Conservation (phyloP, 2,888 invertebrate genomes). For the Gerris lacustris region DNA sequence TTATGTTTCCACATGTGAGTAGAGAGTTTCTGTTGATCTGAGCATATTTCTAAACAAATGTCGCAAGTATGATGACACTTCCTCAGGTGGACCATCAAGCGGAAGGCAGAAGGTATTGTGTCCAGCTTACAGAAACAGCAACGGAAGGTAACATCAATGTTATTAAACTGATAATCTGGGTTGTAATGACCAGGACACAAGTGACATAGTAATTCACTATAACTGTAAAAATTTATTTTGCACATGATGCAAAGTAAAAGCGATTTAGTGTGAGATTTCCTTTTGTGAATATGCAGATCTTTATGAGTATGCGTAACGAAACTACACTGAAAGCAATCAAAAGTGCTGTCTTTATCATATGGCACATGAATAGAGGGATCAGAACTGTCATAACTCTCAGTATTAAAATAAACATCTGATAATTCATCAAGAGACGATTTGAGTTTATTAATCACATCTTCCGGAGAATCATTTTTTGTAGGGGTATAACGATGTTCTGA, state of each 20-base stretch:
- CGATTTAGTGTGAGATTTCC: constrained; percentile 74
- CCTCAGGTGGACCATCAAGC: constrained; percentile 74
- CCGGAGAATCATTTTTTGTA: constrained; percentile 63
- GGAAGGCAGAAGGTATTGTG: constrained; percentile 71
- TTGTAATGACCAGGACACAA: constrained; percentile 68
- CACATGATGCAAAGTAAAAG: constrained; percentile 76
- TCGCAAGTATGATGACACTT: constrained; percentile 77
- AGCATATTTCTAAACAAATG: constrained; percentile 70
- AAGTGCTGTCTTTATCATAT: constrained; percentile 48
- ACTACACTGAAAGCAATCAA: constrained; percentile 78
- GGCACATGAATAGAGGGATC: constrained; percentile 41
- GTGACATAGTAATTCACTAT: constrained; percentile 76
- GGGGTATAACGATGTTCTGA: constrained; percentile 69
- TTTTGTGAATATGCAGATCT: constrained; percentile 73
- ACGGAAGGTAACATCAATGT: constrained; percentile 58
- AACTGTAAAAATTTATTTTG: constrained; percentile 73
- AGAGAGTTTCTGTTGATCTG: constrained; percentile 64
- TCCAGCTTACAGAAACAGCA: constrained; percentile 70
- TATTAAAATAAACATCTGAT: constrained; percentile 55
- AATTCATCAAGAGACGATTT: constrained; percentile 50
- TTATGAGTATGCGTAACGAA: constrained; percentile 66
- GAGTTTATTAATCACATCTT: constrained; percentile 52
- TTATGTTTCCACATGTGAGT: constrained; percentile 87
- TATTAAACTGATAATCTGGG: constrained; percentile 41
- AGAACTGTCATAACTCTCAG: constrained; percentile 54